phyloP scores from a whole-genome alignment of 2,888 invertebrate genomes.

The Acronicta leporina region DNA sequence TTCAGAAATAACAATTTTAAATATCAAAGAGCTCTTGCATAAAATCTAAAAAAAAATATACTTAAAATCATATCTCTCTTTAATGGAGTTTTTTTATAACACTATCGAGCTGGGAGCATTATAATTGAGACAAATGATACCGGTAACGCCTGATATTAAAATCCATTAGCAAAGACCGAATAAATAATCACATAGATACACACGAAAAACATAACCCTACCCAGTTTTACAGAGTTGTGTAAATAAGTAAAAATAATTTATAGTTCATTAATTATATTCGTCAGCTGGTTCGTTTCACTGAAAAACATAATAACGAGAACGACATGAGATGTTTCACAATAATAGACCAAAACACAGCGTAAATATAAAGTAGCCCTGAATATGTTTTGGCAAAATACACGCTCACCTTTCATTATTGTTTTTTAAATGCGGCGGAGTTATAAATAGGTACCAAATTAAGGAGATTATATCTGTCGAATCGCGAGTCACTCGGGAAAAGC shows the following conservation, averaged over 20 bases:
- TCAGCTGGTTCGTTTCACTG: slow-evolving; percentile 38
- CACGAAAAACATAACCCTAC: not conserved
- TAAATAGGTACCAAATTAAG: slow-evolving; percentile 46
- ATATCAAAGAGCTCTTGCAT: not conserved
- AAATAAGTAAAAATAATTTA: not conserved
- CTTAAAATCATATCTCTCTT: too few species aligned
- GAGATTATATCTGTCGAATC: slow-evolving; percentile 28
- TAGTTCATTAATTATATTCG: slow-evolving; percentile 35
- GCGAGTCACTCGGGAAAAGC: slow-evolving; percentile 20
- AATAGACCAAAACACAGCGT: slow-evolving; percentile 49
- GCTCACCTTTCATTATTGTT: slow-evolving; percentile 49
- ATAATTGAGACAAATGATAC: not conserved
- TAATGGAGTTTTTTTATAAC: too few species aligned
- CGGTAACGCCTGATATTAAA: not conserved
- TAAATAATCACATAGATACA: not conserved
- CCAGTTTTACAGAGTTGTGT: not conserved
- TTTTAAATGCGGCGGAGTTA: slow-evolving; percentile 39
- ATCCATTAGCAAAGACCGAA: not conserved
- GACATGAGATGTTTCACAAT: slow-evolving; percentile 46
- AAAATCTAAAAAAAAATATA: too few species aligned
- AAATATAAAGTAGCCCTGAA: slow-evolving; percentile 51
- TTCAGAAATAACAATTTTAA: not conserved
- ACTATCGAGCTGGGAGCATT: not conserved
- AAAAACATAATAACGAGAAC: slow-evolving; percentile 25
- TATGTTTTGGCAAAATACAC: slow-evolving; percentile 49